These are phyloP conservation scores for Neolamprologus fasciatus DNA, from an alignment of 2,113 vertebrate genomes.

Conservation along the genomic window DNA sequence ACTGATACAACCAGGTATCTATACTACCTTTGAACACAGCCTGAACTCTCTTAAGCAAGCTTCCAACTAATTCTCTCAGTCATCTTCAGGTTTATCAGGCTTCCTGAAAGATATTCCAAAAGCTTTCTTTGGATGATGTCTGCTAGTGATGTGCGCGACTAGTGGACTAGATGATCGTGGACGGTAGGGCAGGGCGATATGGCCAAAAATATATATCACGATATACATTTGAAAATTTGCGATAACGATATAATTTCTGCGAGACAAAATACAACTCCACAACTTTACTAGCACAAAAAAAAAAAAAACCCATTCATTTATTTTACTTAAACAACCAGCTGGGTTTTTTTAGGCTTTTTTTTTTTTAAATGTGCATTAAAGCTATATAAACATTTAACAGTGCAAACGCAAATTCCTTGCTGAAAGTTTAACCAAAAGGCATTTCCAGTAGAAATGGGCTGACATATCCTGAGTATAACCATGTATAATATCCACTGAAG, in stretches of 20 bases:
- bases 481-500: neutral
- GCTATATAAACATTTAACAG: neutral
- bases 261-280: neutral
- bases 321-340: neutral
- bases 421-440: neutral
- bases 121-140: neutral
- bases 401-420: neutral
- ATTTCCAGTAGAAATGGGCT: neutral
- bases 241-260: neutral
- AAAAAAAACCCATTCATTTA: neutral
- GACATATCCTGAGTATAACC: neutral
- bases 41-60: neutral
- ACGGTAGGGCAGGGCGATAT: neutral
- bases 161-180: neutral
- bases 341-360: rapidly evolving
- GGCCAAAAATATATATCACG: neutral
- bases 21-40: neutral
- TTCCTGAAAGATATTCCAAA: neutral
- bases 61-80: neutral
- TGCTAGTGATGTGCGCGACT: neutral
- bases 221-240: neutral
- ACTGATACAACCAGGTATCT: neutral
- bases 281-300: neutral
- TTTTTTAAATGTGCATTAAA: neutral
- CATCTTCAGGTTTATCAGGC: neutral